Base-by-base conservation (phyloP, 2,888 invertebrate species). In the Arctia plantaginis region DNA sequence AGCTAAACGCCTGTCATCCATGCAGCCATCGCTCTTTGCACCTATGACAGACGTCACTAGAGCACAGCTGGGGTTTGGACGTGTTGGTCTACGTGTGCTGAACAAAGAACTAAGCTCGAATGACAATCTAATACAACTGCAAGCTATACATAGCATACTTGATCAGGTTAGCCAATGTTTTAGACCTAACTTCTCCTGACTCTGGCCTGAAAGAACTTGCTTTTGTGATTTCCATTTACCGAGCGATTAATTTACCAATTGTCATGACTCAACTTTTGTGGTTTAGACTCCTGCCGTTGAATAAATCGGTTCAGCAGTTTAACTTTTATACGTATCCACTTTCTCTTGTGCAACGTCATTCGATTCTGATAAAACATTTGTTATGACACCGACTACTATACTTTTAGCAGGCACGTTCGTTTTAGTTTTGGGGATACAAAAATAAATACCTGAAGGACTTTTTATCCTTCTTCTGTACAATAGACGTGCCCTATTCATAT, bases 1-100 rank as follows among this genome's bases (percentile, higher is more conserved):
- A 73, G 88, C 92, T 0, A 86, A 88, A 75, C 85, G 93, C 6
- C 74, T 93, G 64, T 91, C 91, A 18, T 94, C 95, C 0, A 92
- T 93, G 92, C 95, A 94, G 78, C 95, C 95, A 0, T 93, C 93
- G 0, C 81, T 94, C 0, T 93, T 88, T 83, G 91, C 91, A 0
- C 93, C 94, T 0, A 90, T 89, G 51, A 92, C 94, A 8, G 95
- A 95, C 79, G 84, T 93, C 66, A 93, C 92, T 0, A 85, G 92
- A 1, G 90, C 93, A 0, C 81, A 85, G 0, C 77, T 94, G 1
- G 95, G 95, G 67, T 95, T 93, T 79, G 95, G 91, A 0, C 87
- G 93, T 10, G 76, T 90, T 0, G 95, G 95, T 0, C 90, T 95
- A 10, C 82, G 90, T 30, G 69, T 93, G 0, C 77, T 95, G 30